Conservation (phyloP, 2,113 vertebrate genomes). For the Microtus montanus region DNA sequence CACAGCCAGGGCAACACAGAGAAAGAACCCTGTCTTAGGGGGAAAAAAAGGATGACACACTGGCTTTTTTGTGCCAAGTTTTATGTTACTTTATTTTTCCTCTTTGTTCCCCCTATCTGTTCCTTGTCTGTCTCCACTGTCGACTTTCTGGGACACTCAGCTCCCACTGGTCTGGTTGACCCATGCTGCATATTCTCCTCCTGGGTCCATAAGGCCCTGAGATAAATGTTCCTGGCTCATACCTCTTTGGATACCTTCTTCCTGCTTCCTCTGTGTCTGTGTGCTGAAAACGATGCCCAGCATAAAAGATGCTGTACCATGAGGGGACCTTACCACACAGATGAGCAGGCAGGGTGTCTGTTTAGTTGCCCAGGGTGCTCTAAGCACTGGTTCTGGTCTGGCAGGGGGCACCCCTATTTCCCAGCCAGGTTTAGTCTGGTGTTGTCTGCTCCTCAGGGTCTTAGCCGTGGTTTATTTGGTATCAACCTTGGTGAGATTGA, state of each 20-base stretch:
- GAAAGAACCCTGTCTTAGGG: too few relatives aligned
- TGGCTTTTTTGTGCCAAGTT: not conserved
- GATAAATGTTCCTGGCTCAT: not conserved
- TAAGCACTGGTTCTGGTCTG: not conserved
- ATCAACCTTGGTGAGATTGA: not conserved
- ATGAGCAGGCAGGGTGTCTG: not conserved
- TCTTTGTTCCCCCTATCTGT: too few relatives aligned
- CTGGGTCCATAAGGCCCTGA: not conserved
- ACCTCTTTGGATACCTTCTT: not conserved
- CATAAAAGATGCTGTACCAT: not conserved
- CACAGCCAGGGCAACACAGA: too few relatives aligned
- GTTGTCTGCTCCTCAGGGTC: not conserved
- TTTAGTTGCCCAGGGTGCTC: not conserved
- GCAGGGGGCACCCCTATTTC: too few relatives aligned
- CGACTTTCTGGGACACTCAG: not conserved
- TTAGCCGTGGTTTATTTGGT: not conserved
- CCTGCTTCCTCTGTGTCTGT: not conserved
- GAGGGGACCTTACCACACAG: too few relatives aligned
- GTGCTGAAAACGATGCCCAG: not conserved
- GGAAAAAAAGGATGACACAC: not conserved
- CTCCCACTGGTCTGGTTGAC: not conserved
- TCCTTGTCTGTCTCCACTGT: not conserved
- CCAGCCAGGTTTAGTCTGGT: too few relatives aligned
- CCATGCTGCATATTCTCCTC: not conserved
- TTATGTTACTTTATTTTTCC: not conserved